Base-by-base conservation (phyloP, 1,140 invertebrate genomes). In the Euura saliciscinereae region DNA sequence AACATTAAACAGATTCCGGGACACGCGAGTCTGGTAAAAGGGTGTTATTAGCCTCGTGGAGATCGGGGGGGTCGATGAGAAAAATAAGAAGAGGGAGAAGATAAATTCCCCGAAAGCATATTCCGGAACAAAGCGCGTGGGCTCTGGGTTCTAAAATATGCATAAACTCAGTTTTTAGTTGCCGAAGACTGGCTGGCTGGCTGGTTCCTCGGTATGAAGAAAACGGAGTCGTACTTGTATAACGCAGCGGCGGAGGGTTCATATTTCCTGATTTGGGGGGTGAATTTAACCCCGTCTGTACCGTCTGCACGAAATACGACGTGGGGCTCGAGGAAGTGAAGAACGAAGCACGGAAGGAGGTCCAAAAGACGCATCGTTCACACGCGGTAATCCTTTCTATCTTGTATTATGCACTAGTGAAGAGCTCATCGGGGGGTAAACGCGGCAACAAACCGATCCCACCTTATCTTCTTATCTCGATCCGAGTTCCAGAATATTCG, bases 231-330 rank as follows among this genome's bases (percentile, higher is more conserved):
- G 10, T 59, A 59, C 51, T 59, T n/a, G 5, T 5, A 59, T n/a
- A 59, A 59, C 51, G 51, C 44, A 42, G 8, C 4, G 66, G 42
- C 10, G 28, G 8, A 44, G 74, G 78, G 76, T 76, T 79, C 78
- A 78, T 79, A 79, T 79, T 79, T 79, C 70, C 78, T 79, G 78
- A 79, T 79, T 79, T 79, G 71, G 71, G 28, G 28, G 78, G 71
- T 79, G 78, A 79, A 79, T 76, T 78, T 79, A 79, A 79, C 78
- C 78, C 75, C 13, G 28, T 28, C 28, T 28, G 28, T 28, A 28
- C 28, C 28, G 28, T 28, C 28, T 28, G 28, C 28, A 1, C 28
- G 28, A 28, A 28, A 28, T 28, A 28, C 28, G 28, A 28, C 28
- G 28, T 28, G 28, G 28, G 28, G 28, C 28, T 28, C 28, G 28